Evolutionary conservation across 2,888 invertebrate genomes (phyloP).

Genomic region (Mamestra brassicae): DNA sequence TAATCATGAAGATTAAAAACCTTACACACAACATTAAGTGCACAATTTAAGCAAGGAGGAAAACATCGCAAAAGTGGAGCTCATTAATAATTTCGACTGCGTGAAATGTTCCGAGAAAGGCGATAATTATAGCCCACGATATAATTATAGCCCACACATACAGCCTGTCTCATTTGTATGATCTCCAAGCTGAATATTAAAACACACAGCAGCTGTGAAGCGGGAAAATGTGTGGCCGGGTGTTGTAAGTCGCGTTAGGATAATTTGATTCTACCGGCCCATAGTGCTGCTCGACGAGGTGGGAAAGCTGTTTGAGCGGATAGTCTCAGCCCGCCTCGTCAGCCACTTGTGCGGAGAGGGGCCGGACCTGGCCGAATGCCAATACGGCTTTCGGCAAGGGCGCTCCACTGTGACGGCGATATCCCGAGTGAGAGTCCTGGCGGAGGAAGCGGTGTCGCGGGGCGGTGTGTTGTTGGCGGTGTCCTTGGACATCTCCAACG

Average conservation of each 20-base stretch:
- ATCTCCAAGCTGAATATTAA: conserved; percentile 37
- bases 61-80: conserved; percentile 21
- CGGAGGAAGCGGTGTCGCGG: too few species aligned
- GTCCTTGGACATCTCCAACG: too few species aligned
- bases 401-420: too few species aligned
- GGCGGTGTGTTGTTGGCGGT: too few species aligned
- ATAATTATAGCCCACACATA: conserved; percentile 31
- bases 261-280: conserved; percentile 33
- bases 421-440: too few species aligned
- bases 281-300: too few species aligned
- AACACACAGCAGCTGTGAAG: conserved; percentile 13
- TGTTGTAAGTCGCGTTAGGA: conserved; percentile 27
- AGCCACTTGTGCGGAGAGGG: too few species aligned
- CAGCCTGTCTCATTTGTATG: conserved; percentile 32
- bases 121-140: conserved; percentile 33
- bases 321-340: too few species aligned
- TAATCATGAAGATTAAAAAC: not conserved
- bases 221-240: not conserved
- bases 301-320: too few species aligned
- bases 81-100: conserved; percentile 53
- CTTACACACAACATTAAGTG: conserved; percentile 4
- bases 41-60: conserved; percentile 40
- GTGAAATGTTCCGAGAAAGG: conserved; percentile 47
- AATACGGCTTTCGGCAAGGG: too few species aligned
- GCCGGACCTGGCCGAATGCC: too few species aligned